Base-by-base conservation (phyloP, 2,888 invertebrate species). In the Cantharis lateralis region DNA sequence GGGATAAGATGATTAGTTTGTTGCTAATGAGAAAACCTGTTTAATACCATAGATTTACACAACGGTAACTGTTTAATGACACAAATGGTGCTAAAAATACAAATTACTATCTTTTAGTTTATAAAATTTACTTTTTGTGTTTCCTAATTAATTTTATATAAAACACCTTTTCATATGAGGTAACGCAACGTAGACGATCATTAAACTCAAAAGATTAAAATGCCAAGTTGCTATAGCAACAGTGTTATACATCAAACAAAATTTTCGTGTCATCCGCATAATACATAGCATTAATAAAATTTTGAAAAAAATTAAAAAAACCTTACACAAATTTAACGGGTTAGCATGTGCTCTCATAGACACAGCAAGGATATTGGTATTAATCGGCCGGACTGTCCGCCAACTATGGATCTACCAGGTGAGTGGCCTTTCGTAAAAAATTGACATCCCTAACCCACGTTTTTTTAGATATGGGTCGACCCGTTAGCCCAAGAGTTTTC, bases 21-120 rank as follows among this genome's bases (percentile, higher is more conserved):
- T 76, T 72, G 73, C 73, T 73, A 76, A 76, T 76, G 76, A 76
- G 76, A 76, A 76, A 76, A 76, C 70, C 28, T 73, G 72, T 62
- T 70, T 70, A 70, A 48, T 72, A 68, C 72, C 72, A 66, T 66
- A 72, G 28, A 66, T 68, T 75, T 75, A 66, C 64, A 20, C 20
- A 69, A 64, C 70, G 20, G 72, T 76, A 76, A 76, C 76, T 71
- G 72, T 76, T 76, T 72, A 72, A 72, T 76, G 72, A 68, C 72
- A 68, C 71, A 69, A 69, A 71, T 16, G 62, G 68, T 26, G 62
- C 32, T 69, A 69, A 70, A 72, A 76, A 72, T 76, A 72, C 62
- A 70, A 74, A 74, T 72, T 76, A 68, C 76, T 32, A 62, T 69
- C 48, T 66, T 66, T 66, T 66, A 66, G 64, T 66, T 48, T 66